These are phyloP conservation scores for Drepana arcuata DNA, from an alignment of 1,140 invertebrate species.

Conservation along the genomic window DNA sequence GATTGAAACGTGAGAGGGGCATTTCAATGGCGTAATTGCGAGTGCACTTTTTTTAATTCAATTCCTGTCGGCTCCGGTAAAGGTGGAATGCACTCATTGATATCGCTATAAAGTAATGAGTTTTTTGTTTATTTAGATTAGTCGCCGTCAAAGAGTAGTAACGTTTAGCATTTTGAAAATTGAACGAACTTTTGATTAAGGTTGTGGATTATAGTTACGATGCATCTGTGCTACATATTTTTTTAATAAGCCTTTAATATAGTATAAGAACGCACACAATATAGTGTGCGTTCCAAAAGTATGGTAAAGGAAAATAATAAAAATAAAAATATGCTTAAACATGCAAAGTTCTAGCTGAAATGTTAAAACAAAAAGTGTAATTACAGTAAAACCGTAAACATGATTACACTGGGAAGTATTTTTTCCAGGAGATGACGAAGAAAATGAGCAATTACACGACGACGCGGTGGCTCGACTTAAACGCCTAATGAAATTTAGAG, in stretches of 20 bases:
- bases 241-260: no score
- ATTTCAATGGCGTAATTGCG: conserved; percentile 68
- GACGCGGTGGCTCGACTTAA: conserved; percentile 52
- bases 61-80: conserved; percentile 61
- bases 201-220: no score
- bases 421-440: conserved; percentile 44
- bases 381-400: conserved; percentile 9
- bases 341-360: no score
- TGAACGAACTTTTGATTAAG: no score
- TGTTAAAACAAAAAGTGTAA: no score
- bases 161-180: no score
- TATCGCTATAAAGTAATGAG: conserved; percentile 66
- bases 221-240: no score
- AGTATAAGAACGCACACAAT: no score
- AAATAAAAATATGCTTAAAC: no score
- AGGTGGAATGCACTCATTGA: conserved; percentile 63
- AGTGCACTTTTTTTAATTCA: conserved; percentile 64
- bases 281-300: no score
- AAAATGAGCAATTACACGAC: conserved; percentile 65
- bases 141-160: no score
- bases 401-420: conserved; percentile 22
- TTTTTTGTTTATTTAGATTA: conserved; percentile 42
- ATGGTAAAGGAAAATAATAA: no score
- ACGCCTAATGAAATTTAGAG: conserved; percentile 65
- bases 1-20: conserved; percentile 66